These are phyloP conservation scores for Oceanodroma tethys DNA, from an alignment of 2,113 vertebrate species.

Conservation along the genomic window DNA sequence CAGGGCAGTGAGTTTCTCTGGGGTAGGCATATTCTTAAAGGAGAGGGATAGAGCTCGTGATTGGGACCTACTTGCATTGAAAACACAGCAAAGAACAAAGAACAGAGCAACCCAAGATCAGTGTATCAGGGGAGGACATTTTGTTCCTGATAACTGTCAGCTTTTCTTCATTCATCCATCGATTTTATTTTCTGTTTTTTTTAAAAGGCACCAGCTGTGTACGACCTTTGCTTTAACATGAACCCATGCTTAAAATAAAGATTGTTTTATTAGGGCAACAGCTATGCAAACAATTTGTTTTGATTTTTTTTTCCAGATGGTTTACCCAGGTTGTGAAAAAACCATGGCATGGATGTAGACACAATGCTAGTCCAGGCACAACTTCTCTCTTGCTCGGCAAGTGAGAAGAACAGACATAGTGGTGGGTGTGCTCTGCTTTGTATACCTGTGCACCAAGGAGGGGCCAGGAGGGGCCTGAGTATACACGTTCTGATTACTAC, in stretches of 20 bases:
- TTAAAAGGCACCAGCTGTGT: neutral
- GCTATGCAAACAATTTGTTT: neutral
- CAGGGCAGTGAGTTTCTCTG: neutral
- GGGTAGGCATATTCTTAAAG: neutral
- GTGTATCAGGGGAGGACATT: neutral
- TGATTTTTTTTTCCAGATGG: no score
- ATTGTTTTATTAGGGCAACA: neutral
- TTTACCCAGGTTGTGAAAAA: neutral
- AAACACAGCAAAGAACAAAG: neutral
- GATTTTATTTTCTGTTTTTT: neutral
- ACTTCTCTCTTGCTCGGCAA: neutral
- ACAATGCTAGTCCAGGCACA: neutral
- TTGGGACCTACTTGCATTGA: neutral
- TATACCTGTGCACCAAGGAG: neutral
- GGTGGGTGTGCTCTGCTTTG: neutral
- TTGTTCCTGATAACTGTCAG: neutral
- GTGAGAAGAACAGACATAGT: neutral
- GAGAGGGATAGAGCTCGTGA: neutral
- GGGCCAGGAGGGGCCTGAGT: neutral
- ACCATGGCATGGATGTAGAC: neutral
- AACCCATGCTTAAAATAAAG: neutral
- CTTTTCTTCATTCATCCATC: neutral
- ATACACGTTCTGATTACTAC: neutral
- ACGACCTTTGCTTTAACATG: neutral
- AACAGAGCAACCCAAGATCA: neutral